These are phyloP conservation scores for Microdon myrmicae DNA, from an alignment of 2,888 invertebrate genomes.

Conservation along the genomic window DNA sequence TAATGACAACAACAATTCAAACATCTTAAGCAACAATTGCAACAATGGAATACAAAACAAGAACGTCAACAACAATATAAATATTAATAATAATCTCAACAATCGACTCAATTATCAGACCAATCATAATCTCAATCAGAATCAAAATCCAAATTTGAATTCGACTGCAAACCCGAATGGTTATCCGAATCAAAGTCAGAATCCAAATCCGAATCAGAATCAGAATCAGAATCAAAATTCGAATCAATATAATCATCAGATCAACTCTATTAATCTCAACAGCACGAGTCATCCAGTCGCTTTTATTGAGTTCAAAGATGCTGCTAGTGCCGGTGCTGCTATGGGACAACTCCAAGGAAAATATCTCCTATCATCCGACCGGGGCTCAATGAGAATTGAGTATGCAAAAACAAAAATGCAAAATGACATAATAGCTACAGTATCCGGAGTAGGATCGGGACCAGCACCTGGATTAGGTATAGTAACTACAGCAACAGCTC, in stretches of 20 bases:
- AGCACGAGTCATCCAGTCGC: constrained; percentile 85
- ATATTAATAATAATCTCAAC: constrained; percentile 50
- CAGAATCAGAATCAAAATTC: constrained; percentile 45
- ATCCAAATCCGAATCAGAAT: constrained; percentile 23
- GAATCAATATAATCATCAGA: constrained; percentile 35
- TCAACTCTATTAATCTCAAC: constrained; percentile 32
- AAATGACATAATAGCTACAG: constrained; percentile 67
- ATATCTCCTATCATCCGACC: constrained; percentile 93
- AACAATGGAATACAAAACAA: constrained; percentile 34
- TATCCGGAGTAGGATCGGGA: constrained; percentile 2
- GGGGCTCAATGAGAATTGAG: constrained; percentile 98
- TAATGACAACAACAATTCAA: constrained; percentile 34
- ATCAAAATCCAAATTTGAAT: too few relatives aligned
- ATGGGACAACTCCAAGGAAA: constrained; percentile 95
- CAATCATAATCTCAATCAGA: constrained; percentile 35
- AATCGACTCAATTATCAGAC: constrained; percentile 43
- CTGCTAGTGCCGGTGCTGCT: constrained; percentile 90
- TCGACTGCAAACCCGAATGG: too few relatives aligned
- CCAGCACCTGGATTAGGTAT: neutral
- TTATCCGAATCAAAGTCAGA: constrained; percentile 48
- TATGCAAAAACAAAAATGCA: constrained; percentile 99
- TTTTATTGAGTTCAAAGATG: constrained; percentile 97
- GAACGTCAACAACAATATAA: constrained; percentile 40
- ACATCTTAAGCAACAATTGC: constrained; percentile 26
- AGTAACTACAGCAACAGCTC: constrained; percentile 29